Percentiles rank a stretch among this genome's conserved stretches.
Conservation (phyloP, 1,140 invertebrate genomes). For the Neoseiulus cucumeris region DNA sequence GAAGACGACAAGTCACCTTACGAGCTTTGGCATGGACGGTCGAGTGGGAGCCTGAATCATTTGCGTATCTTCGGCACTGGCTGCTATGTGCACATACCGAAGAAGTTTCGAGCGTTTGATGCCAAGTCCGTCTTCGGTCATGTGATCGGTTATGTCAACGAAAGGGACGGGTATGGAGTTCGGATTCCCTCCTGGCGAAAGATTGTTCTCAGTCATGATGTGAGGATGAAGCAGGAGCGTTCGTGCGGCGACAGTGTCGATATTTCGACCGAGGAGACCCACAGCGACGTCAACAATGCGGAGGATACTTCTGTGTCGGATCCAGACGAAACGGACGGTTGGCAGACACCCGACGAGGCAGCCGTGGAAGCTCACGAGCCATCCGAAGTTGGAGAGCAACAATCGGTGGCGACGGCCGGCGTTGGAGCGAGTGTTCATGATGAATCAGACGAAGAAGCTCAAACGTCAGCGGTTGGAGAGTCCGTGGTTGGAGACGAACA, state of each 20-base stretch:
- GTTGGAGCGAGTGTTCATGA: no score
- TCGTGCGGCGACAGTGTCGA: background rate
- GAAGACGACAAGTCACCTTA: slow-evolving; percentile 13
- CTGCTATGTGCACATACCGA: slow-evolving; percentile 13
- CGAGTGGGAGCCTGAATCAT: slow-evolving; percentile 7
- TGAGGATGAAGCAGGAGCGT: background rate
- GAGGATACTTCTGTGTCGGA: background rate
- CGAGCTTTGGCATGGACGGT: slow-evolving; percentile 13
- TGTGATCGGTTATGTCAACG: slow-evolving; percentile 13
- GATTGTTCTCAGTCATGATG: slow-evolving; percentile 8
- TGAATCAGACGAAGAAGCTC: no score
- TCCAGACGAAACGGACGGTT: no score
- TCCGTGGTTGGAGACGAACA: no score
- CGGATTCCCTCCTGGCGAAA: slow-evolving; percentile 1
- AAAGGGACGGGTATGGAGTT: background rate
- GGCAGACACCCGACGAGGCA: no score
- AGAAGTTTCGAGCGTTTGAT: background rate
- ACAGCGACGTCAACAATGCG: background rate
- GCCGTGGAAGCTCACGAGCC: no score
- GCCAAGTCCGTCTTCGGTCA: slow-evolving; percentile 10
- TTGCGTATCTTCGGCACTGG: slow-evolving; percentile 13
- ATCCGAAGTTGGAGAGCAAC: no score
- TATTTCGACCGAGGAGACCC: no score
- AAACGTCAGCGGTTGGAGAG: no score
- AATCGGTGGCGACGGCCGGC: no score